Conservation (phyloP, 2,113 vertebrate genomes). For the Stictonetta naevosa region DNA sequence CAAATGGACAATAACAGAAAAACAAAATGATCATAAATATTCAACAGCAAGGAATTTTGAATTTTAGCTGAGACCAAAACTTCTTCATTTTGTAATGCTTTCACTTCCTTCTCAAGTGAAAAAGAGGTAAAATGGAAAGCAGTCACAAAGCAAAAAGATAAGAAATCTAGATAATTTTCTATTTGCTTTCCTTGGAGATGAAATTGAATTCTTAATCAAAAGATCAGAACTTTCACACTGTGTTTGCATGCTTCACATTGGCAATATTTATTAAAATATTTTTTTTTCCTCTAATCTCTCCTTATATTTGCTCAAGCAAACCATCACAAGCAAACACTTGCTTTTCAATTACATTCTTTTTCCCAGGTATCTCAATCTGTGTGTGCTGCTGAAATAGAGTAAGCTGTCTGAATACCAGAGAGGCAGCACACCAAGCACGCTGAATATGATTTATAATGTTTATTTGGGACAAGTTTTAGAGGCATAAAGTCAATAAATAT, state of each 20-base stretch:
- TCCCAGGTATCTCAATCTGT: background rate
- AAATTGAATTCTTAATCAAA: background rate
- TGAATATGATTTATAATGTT: background rate
- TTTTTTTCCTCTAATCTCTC: background rate
- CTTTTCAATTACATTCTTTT: background rate
- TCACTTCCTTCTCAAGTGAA: background rate
- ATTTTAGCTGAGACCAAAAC: background rate
- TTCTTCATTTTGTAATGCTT: background rate
- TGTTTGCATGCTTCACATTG: background rate
- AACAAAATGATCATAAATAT: background rate
- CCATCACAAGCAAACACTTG: background rate
- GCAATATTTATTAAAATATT: background rate
- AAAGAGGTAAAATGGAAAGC: background rate
- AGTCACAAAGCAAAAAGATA: background rate
- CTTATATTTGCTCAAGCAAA: background rate
- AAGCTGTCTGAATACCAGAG: background rate
- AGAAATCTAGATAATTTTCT: background rate
- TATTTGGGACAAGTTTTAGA: background rate
- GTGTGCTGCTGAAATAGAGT: background rate
- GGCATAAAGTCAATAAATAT: background rate
- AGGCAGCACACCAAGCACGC: background rate
- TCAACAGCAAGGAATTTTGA: background rate
- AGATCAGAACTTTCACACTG: background rate
- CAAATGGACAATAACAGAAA: background rate
- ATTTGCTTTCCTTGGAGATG: background rate